These are phyloP conservation scores for Mola mola DNA, from an alignment of 2,113 vertebrate genomes.

Conservation along the genomic window DNA sequence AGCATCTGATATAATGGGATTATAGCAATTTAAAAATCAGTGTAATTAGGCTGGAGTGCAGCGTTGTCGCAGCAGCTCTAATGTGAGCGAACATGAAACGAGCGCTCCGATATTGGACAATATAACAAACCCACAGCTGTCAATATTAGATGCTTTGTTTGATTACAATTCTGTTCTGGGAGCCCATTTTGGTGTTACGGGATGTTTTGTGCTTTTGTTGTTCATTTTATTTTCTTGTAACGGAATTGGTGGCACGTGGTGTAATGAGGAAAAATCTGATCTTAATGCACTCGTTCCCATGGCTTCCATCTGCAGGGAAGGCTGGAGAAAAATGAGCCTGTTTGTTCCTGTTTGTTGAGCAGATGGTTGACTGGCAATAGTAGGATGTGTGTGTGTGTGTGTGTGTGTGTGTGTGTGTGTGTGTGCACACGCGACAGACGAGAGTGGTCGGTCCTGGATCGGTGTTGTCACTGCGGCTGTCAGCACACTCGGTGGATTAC, in stretches of 20 bases:
- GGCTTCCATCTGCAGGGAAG: constrained; percentile 35
- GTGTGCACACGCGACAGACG: constrained; percentile 5
- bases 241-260: constrained; percentile 42
- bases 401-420: too few species aligned
- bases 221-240: constrained; percentile 57
- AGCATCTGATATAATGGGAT: too few species aligned
- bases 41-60: constrained; percentile 12
- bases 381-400: constrained; percentile 3
- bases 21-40: constrained; percentile 5
- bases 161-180: constrained; percentile 44
- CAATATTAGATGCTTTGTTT: constrained; percentile 43
- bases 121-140: constrained; percentile 26
- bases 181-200: constrained; percentile 41
- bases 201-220: constrained; percentile 11
- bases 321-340: neutral
- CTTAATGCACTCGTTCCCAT: constrained; percentile 24
- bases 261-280: constrained; percentile 41
- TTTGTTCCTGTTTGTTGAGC: constrained; percentile 36
- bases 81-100: constrained; percentile 29
- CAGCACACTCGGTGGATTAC: constrained; percentile 69
- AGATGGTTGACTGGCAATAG: constrained; percentile 42
- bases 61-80: neutral
- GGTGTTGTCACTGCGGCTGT: constrained; percentile 60
- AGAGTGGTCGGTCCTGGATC: too few species aligned
- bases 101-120: constrained; percentile 17